Conservation (phyloP, 2,113 vertebrate species). For the Noturus placidus region DNA sequence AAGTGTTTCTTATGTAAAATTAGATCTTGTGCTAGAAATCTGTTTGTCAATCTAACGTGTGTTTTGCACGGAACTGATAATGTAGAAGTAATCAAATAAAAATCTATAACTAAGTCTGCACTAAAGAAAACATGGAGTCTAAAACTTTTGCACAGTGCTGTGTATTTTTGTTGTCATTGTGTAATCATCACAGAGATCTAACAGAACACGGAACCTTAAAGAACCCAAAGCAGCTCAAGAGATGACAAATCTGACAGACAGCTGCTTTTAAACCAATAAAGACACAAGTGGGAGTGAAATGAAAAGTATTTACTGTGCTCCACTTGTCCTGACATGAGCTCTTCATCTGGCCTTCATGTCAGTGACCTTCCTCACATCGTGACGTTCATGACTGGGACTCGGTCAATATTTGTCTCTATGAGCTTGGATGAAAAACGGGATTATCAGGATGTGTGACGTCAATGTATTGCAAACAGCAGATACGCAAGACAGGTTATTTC, state of each 20-base stretch:
- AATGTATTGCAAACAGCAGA: slow-evolving; percentile 24
- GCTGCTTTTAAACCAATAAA: not conserved
- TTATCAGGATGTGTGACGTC: slow-evolving; percentile 31
- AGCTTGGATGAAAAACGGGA: slow-evolving; percentile 7
- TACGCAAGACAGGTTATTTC: not conserved
- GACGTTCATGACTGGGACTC: slow-evolving; percentile 32
- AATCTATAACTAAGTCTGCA: too few species aligned
- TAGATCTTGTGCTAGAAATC: too few species aligned
- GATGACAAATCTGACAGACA: not conserved
- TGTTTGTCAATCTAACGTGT: too few species aligned
- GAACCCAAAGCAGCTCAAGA: not conserved
- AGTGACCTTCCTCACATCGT: slow-evolving; percentile 32
- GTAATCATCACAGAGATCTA: not conserved
- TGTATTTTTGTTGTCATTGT: not conserved
- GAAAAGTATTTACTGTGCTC: not conserved
- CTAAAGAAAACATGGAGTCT: too few species aligned
- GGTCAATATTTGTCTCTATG: slow-evolving; percentile 49
- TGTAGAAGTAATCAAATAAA: too few species aligned
- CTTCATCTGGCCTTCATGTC: slow-evolving; percentile 19
- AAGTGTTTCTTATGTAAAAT: too few species aligned
- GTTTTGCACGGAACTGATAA: too few species aligned
- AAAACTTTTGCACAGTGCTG: too few species aligned
- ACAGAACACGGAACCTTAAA: not conserved
- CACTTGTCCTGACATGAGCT: slow-evolving; percentile 12
- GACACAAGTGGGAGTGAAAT: not conserved